phyloP scores from a whole-genome alignment of 2,113 vertebrate genomes.

The Cebus imitator region DNA sequence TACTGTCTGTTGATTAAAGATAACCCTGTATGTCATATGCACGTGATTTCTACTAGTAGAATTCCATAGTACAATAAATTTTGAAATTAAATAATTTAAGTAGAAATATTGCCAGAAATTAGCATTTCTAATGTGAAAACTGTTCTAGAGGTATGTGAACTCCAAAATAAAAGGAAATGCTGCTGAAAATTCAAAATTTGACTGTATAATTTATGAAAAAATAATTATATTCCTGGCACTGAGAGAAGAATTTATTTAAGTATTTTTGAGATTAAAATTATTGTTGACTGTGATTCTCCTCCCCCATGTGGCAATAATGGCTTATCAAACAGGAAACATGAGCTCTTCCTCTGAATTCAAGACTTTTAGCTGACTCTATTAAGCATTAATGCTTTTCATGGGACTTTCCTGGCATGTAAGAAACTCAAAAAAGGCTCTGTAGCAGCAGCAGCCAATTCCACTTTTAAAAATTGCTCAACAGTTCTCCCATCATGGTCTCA shows the following conservation, averaged over 20 bases:
- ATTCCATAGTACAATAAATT: background rate
- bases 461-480: conserved; percentile 41
- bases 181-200: background rate
- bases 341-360: conserved; percentile 33
- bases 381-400: conserved; percentile 31
- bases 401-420: background rate
- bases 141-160: background rate
- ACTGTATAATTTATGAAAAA: background rate
- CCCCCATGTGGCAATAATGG: background rate
- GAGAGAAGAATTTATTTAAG: conserved; percentile 9
- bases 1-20: background rate
- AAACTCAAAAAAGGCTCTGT: background rate
- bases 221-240: conserved; percentile 37
- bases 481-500: background rate
- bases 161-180: conserved; percentile 9
- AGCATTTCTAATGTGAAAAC: background rate
- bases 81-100: background rate
- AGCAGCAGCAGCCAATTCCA: conserved; percentile 46
- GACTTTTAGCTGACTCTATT: conserved; percentile 34
- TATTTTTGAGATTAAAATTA: conserved; percentile 38
- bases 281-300: background rate
- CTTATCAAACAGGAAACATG: conserved; percentile 56
- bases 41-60: background rate
- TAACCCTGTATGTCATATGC: background rate
- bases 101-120: background rate